A percentile compares a stretch with the other conserved stretches of the same genome.
phyloP scores from a whole-genome alignment of 1,140 invertebrate species.

The Sinella curviseta region DNA sequence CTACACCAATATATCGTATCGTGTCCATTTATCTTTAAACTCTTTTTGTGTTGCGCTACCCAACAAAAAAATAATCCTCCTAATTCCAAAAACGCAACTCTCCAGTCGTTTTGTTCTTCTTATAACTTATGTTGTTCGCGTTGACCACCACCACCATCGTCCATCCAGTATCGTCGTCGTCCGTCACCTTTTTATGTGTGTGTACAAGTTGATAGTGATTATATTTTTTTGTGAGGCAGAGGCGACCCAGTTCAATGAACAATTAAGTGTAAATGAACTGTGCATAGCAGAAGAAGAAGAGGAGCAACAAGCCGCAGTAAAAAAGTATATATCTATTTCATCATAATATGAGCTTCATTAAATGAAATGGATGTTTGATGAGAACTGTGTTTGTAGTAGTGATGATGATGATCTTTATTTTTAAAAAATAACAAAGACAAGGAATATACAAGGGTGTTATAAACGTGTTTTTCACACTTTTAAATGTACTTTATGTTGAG shows the following conservation, averaged over 20 bases:
- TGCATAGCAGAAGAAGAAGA: background rate
- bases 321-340: background rate
- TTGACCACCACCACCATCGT: no score
- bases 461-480: background rate
- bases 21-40: no score
- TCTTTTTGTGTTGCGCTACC: background rate
- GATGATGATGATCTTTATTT: background rate
- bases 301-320: background rate
- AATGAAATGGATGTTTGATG: background rate
- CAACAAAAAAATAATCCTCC: background rate
- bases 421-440: no score
- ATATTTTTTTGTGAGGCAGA: no score
- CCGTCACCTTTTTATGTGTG: no score
- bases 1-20: no score
- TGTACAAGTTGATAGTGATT: no score
- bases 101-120: no score
- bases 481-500: no score
- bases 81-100: no score
- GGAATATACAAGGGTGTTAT: background rate
- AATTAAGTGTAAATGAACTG: constrained; percentile 12
- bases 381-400: background rate
- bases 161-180: no score
- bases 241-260: background rate
- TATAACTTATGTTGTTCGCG: no score
- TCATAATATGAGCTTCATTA: background rate